Evolutionary conservation across 2,888 invertebrate genomes (phyloP).

Genomic region (Ceratothoa steindachneri): DNA sequence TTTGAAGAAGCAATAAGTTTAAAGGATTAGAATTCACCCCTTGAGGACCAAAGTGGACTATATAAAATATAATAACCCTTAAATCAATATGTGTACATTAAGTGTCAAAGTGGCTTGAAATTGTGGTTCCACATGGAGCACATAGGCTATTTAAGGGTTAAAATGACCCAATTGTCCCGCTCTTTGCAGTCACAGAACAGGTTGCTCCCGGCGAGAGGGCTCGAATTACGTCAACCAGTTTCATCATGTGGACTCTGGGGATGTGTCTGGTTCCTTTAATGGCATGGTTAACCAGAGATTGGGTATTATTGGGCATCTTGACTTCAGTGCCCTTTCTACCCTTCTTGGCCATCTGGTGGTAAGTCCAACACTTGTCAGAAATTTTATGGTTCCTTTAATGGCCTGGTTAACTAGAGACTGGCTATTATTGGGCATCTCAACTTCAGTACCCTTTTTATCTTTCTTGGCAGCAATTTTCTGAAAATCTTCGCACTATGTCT

Average conservation of each 20-base stretch:
- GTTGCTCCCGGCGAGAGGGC: constrained; percentile 31
- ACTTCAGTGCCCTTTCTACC: constrained; percentile 49
- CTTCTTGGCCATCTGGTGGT: constrained; percentile 48
- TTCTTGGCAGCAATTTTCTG: no score
- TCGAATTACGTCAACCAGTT: constrained; percentile 34
- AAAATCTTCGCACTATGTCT: no score
- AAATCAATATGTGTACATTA: neutral
- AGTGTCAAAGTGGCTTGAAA: no score
- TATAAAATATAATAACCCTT: no score
- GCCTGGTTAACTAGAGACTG: constrained; percentile 50
- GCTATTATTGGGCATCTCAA: constrained; percentile 50
- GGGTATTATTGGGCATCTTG: constrained; percentile 50
- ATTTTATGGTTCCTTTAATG: constrained; percentile 49
- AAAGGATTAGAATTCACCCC: no score
- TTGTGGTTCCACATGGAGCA: no score
- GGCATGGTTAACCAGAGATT: constrained; percentile 50
- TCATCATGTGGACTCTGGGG: constrained; percentile 49
- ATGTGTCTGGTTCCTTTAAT: constrained; percentile 50
- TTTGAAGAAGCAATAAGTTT: no score
- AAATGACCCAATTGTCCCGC: no score
- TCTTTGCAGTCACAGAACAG: constrained; percentile 39
- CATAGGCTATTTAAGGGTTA: neutral
- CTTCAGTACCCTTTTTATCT: constrained; percentile 48
- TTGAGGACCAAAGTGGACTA: no score
- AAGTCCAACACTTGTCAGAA: constrained; percentile 4